Evolutionary conservation across 2,113 vertebrate species (phyloP).

Genomic region (Amblyornis subalaris): DNA sequence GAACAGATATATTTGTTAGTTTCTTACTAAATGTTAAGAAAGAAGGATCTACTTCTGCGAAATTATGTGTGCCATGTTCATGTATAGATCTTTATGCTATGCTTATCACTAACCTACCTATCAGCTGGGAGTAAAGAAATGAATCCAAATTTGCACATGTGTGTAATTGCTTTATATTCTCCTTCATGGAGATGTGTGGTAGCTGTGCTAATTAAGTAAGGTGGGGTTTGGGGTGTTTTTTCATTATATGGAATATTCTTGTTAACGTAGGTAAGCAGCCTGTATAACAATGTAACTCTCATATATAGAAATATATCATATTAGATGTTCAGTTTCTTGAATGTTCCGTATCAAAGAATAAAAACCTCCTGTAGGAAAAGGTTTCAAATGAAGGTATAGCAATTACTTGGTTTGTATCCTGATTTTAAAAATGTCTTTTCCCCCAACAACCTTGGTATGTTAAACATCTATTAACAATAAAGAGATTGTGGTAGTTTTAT

Average conservation of each 20-base stretch:
- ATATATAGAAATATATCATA: neutral
- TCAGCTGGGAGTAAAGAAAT: neutral
- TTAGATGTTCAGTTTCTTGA: neutral
- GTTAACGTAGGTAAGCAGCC: neutral
- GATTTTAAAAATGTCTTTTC: neutral
- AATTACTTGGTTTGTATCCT: neutral
- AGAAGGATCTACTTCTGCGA: neutral
- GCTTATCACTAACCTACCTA: neutral
- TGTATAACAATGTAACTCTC: neutral
- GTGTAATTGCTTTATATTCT: neutral
- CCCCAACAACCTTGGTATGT: accelerated
- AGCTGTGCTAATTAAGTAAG: neutral
- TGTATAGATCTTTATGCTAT: neutral
- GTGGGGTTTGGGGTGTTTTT: neutral
- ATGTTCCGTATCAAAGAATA: neutral
- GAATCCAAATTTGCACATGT: neutral
- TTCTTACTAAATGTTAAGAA: neutral
- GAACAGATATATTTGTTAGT: neutral
- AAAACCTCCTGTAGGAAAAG: neutral
- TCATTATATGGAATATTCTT: neutral
- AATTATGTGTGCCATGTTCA: accelerated
- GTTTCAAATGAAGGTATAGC: neutral
- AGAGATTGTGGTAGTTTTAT: neutral
- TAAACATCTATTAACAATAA: neutral
- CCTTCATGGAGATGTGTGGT: neutral